Evolutionary conservation across 2,888 invertebrate species (phyloP), one percentile per base, ranked within the genome.

Genomic region (Orchestes rusci): DNA sequence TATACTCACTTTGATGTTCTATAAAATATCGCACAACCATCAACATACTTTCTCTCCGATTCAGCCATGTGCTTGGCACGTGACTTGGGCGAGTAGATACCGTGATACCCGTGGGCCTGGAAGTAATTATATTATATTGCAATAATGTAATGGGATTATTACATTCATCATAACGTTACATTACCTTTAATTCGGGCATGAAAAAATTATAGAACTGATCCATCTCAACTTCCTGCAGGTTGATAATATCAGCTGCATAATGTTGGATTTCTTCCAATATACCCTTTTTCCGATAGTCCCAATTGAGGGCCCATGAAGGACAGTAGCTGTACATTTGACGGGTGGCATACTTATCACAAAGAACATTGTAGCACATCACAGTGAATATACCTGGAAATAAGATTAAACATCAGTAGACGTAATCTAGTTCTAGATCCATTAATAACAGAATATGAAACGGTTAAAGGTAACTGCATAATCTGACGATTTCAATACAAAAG

Each of bases 321-420:
- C 97, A 99, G 73, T 99, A 99, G 59, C 93, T 95, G 74, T 99
- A 99, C 88, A 95, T 92, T 72, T 95, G 94, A 60, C 95, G 74
- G 40, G 97, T 97, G 52, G 97, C 97, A 68, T 96, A 97, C 73
- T 96, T 96, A 76, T 97, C 96, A 74, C 97, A 96, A 57, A 99
- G 77, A 56, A 99, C 95, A 73, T 99, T 99, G 78, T 99, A 99
- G 71, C 97, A 97, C 91, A 99, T 94, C 62, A 97, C 95, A 56
- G 97, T 96, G 75, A 97, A 96, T 69, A 93, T 88, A 75, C 92
- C 89, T 84, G 73, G 8, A 47, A 39, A 8, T 32, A 28, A 35
- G 4, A 35, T 30, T 10, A 15, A 36, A 18, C n/a, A 19, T n/a
- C n/a, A n/a, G n/a, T n/a, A n/a, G n/a, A n/a, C n/a, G n/a, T n/a